phyloP scores from a whole-genome alignment of 2,797 vertebrate species.

The Betta splendens region DNA sequence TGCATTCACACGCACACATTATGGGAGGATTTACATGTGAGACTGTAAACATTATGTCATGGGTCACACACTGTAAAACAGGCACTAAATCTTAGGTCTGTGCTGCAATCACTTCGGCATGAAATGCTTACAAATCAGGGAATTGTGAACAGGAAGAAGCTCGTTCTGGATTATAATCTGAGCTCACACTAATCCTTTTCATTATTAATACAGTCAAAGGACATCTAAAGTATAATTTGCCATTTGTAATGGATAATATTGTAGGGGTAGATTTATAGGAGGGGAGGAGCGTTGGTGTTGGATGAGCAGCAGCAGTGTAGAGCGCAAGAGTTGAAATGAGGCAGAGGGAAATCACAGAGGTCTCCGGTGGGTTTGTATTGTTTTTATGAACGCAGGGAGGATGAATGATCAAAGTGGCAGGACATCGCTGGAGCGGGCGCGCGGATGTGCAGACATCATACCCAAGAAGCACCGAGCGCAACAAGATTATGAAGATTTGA shows the following conservation, averaged over 20 bases:
- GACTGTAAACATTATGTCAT: conserved; percentile 51
- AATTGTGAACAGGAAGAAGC: conserved; percentile 27
- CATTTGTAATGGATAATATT: conserved; percentile 72
- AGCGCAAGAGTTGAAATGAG: conserved; percentile 37
- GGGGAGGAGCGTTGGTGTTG: conserved; percentile 59
- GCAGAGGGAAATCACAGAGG: conserved; percentile 16
- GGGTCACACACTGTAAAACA: conserved; percentile 37
- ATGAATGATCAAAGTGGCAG: conserved; percentile 36
- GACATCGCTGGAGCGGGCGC: conserved; percentile 26
- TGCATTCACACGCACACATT: conserved; percentile 37
- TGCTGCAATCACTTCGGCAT: conserved; percentile 31
- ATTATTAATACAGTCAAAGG: conserved; percentile 55
- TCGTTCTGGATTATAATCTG: conserved; percentile 66
- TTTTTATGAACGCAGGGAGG: conserved; percentile 25
- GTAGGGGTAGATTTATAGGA: conserved; percentile 53
- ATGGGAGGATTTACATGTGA: conserved; percentile 44
- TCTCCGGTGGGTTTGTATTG: conserved; percentile 39
- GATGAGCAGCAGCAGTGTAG: conserved; percentile 25
- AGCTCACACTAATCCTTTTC: conserved; percentile 64
- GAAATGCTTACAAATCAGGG: conserved; percentile 29
- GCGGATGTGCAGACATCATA: conserved; percentile 31
- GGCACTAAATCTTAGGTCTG: conserved; percentile 32
- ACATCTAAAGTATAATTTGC: conserved; percentile 67
- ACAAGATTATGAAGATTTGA: conserved; percentile 78
- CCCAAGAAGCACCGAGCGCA: conserved; percentile 53